A percentile compares a stretch with the other conserved stretches of the same genome.
These are phyloP conservation scores for Gymnothorax javanicus DNA, from an alignment of 2,797 vertebrate species.

Conservation along the genomic window DNA sequence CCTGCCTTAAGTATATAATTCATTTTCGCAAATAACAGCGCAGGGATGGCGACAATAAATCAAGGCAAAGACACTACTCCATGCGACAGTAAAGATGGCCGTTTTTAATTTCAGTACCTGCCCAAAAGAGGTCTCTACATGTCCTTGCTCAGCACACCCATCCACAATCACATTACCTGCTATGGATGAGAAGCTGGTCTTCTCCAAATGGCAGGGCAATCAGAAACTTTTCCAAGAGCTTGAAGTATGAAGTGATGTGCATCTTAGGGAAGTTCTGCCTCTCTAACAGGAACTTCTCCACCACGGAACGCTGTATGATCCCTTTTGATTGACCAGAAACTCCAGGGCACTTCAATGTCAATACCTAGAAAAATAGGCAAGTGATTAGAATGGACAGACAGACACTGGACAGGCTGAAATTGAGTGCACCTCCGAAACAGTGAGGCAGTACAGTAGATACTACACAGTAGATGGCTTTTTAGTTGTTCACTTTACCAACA, in stretches of 20 bases:
- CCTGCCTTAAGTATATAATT: no score
- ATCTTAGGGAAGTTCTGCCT: constrained; percentile 84
- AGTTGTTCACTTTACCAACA: no score
- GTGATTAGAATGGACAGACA: not conserved
- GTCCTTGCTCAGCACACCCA: not conserved
- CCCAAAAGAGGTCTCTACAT: no score
- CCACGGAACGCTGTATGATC: constrained; percentile 81
- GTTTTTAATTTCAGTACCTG: no score
- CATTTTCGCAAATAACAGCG: no score
- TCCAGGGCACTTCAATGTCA: constrained; percentile 77
- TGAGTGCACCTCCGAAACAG: not conserved
- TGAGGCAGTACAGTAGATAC: not conserved
- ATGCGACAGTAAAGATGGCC: no score
- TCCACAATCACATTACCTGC: constrained; percentile 76
- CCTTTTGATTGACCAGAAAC: constrained; percentile 80
- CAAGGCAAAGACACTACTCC: no score
- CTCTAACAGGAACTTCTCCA: constrained; percentile 84
- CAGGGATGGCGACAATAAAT: no score
- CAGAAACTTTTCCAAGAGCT: constrained; percentile 94
- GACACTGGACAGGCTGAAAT: not conserved
- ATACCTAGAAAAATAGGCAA: constrained; percentile 71
- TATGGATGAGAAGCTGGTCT: constrained; percentile 88
- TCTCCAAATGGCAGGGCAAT: constrained; percentile 90
- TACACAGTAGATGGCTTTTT: no score
- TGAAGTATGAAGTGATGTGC: constrained; percentile 86